phyloP scores from a whole-genome alignment of 2,888 invertebrate genomes.

The Hirudinaria manillensis region DNA sequence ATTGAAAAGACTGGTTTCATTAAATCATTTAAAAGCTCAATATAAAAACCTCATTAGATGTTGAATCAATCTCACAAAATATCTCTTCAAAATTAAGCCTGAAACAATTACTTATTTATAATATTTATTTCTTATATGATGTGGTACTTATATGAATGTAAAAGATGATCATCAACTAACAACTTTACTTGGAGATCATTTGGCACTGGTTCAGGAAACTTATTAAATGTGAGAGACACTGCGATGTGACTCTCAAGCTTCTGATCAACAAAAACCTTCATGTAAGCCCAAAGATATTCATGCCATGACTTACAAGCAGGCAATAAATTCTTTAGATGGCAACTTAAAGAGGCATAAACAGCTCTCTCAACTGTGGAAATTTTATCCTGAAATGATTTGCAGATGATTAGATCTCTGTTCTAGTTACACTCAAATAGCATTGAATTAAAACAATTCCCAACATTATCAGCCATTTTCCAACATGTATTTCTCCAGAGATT shows the following conservation, averaged over 20 bases:
- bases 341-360: conserved; percentile 73
- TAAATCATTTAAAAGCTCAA: neutral
- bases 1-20: too few species aligned
- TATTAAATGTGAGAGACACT: neutral
- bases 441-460: conserved; percentile 34
- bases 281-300: conserved; percentile 81
- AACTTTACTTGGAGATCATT: neutral
- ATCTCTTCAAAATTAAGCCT: conserved; percentile 67
- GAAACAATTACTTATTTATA: conserved; percentile 34
- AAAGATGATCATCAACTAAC: neutral
- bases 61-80: conserved; percentile 60
- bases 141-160: neutral
- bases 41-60: conserved; percentile 23
- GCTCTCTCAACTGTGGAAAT: conserved; percentile 57
- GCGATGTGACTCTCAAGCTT: conserved; percentile 74
- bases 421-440: neutral
- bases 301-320: conserved; percentile 76
- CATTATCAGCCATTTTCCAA: conserved; percentile 58
- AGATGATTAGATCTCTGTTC: neutral
- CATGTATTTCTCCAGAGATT: conserved; percentile 60
- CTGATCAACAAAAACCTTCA: conserved; percentile 70
- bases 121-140: neutral
- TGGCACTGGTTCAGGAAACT: neutral
- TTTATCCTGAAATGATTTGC: neutral
- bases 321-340: conserved; percentile 72